phyloP scores from a whole-genome alignment of 2,797 vertebrate species.

The Scleropages formosus region DNA sequence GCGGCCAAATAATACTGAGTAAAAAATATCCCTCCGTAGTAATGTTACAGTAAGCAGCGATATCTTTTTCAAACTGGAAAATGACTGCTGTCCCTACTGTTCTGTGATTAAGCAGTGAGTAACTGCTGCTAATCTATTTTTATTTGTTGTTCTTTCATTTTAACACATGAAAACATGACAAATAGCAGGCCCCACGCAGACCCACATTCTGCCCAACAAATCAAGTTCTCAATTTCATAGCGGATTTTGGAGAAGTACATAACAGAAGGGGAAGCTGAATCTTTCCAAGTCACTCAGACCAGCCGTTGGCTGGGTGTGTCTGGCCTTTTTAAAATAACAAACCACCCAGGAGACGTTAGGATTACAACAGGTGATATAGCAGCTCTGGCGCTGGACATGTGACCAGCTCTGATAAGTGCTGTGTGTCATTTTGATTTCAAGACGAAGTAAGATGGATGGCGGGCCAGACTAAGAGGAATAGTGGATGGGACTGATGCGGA shows the following conservation, averaged over 20 bases:
- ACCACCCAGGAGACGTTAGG: background rate
- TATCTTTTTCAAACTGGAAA: background rate
- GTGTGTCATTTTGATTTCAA: background rate
- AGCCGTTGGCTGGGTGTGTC: slow-evolving; percentile 45
- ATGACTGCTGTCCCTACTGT: background rate
- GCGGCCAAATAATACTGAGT: background rate
- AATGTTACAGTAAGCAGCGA: background rate
- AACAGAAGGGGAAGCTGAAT: slow-evolving; percentile 39
- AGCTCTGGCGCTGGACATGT: background rate
- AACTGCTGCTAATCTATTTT: slow-evolving; percentile 16
- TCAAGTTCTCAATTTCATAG: slow-evolving; percentile 38
- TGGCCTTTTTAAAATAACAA: slow-evolving; percentile 29
- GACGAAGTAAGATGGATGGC: background rate
- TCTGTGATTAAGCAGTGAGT: background rate
- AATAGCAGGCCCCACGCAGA: slow-evolving; percentile 22
- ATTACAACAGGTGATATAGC: background rate
- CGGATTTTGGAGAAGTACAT: slow-evolving; percentile 48
- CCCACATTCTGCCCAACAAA: background rate
- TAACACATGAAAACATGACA: slow-evolving; percentile 11
- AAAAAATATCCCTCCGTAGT: background rate
- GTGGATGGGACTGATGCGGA: background rate
- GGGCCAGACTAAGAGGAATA: no score
- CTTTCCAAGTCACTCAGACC: slow-evolving; percentile 44
- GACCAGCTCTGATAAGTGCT: background rate
- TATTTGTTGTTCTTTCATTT: background rate